Conservation (phyloP, 2,113 vertebrate genomes). For the Girardinichthys multiradiatus region DNA sequence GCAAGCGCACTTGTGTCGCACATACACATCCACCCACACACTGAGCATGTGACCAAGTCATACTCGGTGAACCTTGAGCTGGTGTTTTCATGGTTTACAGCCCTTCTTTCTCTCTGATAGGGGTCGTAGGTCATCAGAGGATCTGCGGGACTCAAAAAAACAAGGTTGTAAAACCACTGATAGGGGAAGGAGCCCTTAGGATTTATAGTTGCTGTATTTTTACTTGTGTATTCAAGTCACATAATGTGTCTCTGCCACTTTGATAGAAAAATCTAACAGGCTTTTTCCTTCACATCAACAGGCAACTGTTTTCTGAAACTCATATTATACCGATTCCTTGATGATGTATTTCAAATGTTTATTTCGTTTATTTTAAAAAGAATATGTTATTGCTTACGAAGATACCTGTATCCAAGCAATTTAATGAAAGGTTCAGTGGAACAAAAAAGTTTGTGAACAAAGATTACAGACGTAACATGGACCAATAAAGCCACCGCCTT, state of each 20-base stretch:
- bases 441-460: neutral
- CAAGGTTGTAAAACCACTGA: conserved; percentile 75
- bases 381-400: no score
- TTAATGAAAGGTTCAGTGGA: neutral
- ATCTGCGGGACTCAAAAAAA: conserved; percentile 69
- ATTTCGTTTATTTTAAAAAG: neutral
- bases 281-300: neutral
- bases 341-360: neutral
- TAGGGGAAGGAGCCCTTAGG: conserved; percentile 38
- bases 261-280: conserved; percentile 26
- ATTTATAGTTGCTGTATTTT: conserved; percentile 64
- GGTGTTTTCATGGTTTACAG: conserved; percentile 70
- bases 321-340: neutral
- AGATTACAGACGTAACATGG: neutral
- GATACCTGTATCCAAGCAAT: neutral
- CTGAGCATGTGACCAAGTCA: conserved; percentile 65
- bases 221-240: conserved; percentile 27
- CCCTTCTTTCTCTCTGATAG: conserved; percentile 62
- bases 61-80: conserved; percentile 69
- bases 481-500: neutral
- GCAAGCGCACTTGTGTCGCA: conserved; percentile 7
- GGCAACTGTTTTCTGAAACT: neutral
- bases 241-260: conserved; percentile 20
- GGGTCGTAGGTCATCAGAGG: conserved; percentile 61
- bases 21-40: conserved; percentile 11